Conservation (phyloP, 2,113 vertebrate species). For the Vombatus ursinus region DNA sequence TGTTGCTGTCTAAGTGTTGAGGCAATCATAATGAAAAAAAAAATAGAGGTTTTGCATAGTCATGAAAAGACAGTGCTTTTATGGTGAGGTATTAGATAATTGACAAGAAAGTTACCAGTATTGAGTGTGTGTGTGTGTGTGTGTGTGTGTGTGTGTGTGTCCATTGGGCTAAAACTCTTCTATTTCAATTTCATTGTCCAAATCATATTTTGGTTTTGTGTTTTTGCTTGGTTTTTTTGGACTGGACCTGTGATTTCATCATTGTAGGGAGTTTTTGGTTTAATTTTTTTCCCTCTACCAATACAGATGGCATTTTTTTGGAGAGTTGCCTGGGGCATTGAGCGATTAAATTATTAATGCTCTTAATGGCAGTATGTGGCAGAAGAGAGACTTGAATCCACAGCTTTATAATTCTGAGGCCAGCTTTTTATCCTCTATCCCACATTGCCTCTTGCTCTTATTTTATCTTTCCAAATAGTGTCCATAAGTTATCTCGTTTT, state of each 20-base stretch:
- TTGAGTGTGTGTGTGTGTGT: too few relatives aligned
- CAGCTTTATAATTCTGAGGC: not conserved
- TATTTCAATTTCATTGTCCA: not conserved
- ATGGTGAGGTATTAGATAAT: constrained; percentile 25
- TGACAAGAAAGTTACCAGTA: not conserved
- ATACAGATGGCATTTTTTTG: not conserved
- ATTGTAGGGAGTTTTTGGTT: not conserved
- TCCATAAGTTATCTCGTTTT: not conserved
- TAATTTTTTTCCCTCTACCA: not conserved
- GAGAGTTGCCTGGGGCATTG: not conserved
- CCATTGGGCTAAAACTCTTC: not conserved
- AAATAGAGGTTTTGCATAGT: not conserved
- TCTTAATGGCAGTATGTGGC: not conserved
- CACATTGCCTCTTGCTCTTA: not conserved
- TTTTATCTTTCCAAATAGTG: not conserved
- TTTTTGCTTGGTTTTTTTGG: too few relatives aligned
- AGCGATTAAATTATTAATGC: not conserved
- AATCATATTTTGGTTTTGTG: not conserved
- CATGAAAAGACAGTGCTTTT: constrained; percentile 19
- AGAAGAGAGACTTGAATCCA: not conserved
- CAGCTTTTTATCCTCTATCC: not conserved
- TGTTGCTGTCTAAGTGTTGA: constrained; percentile 45
- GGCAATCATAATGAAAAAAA: constrained; percentile 12
- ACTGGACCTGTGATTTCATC: not conserved
- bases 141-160: not conserved